A percentile compares a stretch with the other conserved stretches of the same genome.
These are phyloP conservation scores for Alosa sapidissima DNA, from an alignment of 2,797 vertebrate genomes.

Conservation along the genomic window DNA sequence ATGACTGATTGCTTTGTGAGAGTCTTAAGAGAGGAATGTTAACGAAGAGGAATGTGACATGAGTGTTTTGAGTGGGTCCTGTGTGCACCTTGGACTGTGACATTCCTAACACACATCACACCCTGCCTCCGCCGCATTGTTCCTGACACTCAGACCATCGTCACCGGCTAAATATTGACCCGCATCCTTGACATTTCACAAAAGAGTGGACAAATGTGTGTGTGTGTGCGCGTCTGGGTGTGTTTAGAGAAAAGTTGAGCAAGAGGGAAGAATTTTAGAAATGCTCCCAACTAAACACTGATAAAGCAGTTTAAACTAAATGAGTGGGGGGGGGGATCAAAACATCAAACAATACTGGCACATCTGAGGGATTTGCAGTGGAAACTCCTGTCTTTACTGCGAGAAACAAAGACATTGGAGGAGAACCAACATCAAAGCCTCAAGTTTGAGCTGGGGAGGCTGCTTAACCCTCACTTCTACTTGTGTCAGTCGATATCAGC, in stretches of 20 bases:
- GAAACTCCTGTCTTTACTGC: background rate
- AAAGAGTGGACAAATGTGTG: background rate
- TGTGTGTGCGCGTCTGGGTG: background rate
- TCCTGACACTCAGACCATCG: slow-evolving; percentile 2
- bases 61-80: slow-evolving; percentile 1
- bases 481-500: background rate
- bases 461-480: background rate
- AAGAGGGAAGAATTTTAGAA: background rate
- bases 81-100: background rate
- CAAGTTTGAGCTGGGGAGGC: background rate
- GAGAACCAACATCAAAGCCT: background rate
- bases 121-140: background rate
- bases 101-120: background rate
- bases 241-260: background rate
- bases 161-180: slow-evolving; percentile 25
- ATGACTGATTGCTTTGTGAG: background rate
- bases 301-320: background rate
- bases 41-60: slow-evolving; percentile 10
- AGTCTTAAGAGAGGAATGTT: background rate
- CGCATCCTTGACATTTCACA: slow-evolving; percentile 15
- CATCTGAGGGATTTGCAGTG: background rate
- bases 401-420: background rate
- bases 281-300: background rate
- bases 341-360: background rate
- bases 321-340: background rate